These are phyloP conservation scores for Notocelia uddmanniana DNA, from an alignment of 2,888 invertebrate genomes.

Conservation along the genomic window DNA sequence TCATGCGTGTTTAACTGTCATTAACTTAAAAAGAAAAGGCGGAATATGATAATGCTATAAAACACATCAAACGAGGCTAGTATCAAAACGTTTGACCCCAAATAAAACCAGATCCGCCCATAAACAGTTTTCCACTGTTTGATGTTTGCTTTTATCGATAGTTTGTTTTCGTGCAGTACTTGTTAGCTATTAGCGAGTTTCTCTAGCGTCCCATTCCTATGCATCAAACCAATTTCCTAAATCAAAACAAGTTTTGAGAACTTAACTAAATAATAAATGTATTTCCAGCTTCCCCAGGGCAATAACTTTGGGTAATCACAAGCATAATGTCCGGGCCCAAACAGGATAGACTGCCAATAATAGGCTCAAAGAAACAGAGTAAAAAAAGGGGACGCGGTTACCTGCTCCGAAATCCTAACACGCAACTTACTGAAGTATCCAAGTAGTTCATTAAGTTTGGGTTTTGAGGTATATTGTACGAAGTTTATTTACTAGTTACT, in stretches of 20 bases:
- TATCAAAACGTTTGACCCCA: constrained; percentile 73
- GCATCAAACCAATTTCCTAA: constrained; percentile 46
- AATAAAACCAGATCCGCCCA: constrained; percentile 72
- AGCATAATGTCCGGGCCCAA: constrained; percentile 54
- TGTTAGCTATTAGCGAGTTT: constrained; percentile 62
- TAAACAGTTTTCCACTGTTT: constrained; percentile 66
- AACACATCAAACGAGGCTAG: constrained; percentile 75
- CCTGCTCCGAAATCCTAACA: constrained; percentile 46
- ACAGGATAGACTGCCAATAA: constrained; percentile 59
- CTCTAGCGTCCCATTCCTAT: constrained; percentile 54
- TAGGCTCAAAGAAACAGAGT: constrained; percentile 63
- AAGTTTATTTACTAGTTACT: neutral
- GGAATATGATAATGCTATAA: constrained; percentile 59
- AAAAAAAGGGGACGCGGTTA: constrained; percentile 79
- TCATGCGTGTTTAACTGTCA: constrained; percentile 13
- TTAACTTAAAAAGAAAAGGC: constrained; percentile 48
- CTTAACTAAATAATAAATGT: constrained; percentile 2
- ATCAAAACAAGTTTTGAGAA: constrained; percentile 27
- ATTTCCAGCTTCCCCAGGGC: constrained; percentile 22
- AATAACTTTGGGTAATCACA: constrained; percentile 49
- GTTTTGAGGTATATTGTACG: neutral
- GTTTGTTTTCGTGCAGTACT: constrained; percentile 56
- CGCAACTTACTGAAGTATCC: constrained; percentile 39
- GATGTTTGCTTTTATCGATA: constrained; percentile 68
- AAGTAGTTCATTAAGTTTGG: constrained; percentile 6